Base-by-base conservation (phyloP, 2,888 invertebrate species). In the Microchrysa polita region DNA sequence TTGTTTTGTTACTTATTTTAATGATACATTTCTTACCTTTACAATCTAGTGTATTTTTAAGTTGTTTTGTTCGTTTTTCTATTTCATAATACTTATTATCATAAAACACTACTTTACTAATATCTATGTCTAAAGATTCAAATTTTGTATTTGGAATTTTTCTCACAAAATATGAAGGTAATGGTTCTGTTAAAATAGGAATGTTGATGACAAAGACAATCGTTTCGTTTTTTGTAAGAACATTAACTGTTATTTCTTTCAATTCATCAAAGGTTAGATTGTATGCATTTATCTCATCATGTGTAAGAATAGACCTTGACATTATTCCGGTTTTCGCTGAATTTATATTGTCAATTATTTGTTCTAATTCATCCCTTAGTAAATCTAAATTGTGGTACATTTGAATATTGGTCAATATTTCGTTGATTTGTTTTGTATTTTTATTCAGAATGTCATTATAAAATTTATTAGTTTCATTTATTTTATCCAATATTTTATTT, bases 311-410 rank as follows among this genome's bases (percentile, higher is more conserved):
- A 12, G 59, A 59, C 5, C 59, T 20, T 14, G 23, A 59, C 59
- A 59, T 59, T 20, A 59, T 59, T 22, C 59, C 59, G 2, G 59
- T 23, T 22, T n/a, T 59, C 5, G 59, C 59, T 14, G 59, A 59
- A 23, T 59, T 59, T 59, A 59, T 14, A n/a, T 59, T 59, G 22
- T 59, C 23, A n/a, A 23, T 59, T 5, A 59, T 59, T 2, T 59
- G 22, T 23, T 23, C 59, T 2, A 59, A 14, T 59, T 23, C 59
- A 22, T 59, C 23, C n/a, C 23, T 20, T 10, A 59, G 12, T 22
- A 55, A 5, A 5, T 55, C 55, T 5, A 55, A 10, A 59, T 59
- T 23, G 12, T 23, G 14, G 9, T 22, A 9, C 1, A 7, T 5
- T 10, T 22, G 12, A 20, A 12, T 22, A 5, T 59, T 59, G 7